phyloP scores from a whole-genome alignment of 2,888 invertebrate species.

The Volucella bombylans region DNA sequence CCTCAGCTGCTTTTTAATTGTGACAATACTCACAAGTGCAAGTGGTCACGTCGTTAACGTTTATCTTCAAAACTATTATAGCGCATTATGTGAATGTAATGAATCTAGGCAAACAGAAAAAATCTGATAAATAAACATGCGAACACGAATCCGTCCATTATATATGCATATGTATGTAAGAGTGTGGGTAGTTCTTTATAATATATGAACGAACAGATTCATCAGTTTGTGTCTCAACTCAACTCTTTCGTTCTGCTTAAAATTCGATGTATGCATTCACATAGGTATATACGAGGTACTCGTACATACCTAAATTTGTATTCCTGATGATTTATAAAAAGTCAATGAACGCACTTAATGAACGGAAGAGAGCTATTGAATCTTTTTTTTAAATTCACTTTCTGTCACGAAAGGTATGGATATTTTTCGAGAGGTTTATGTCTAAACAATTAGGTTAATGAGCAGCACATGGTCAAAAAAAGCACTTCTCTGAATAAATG shows the following conservation, averaged over 20 bases:
- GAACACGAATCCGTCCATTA: neutral
- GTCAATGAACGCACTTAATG: no score
- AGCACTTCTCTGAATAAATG: slow-evolving; percentile 7
- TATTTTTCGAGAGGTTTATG: slow-evolving; percentile 25
- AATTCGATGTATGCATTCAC: neutral
- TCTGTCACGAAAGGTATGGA: slow-evolving; percentile 38
- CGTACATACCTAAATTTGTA: no score
- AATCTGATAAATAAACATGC: neutral
- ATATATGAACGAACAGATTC: slow-evolving; percentile 7
- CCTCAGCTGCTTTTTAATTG: slow-evolving; percentile 4
- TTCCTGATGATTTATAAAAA: no score
- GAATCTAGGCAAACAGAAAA: neutral
- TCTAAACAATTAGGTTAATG: slow-evolving; percentile 45
- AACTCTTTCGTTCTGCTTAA: slow-evolving; percentile 22
- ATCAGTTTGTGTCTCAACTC: slow-evolving; percentile 17
- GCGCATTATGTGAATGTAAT: slow-evolving; percentile 7
- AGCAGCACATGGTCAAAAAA: slow-evolving; percentile 30
- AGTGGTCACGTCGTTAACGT: slow-evolving; percentile 27
- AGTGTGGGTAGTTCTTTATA: neutral
- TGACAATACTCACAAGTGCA: slow-evolving; percentile 59
- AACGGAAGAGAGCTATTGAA: slow-evolving; percentile 7
- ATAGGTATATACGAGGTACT: neutral
- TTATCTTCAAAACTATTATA: neutral
- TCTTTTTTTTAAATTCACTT: slow-evolving; percentile 42
- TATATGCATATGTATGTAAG: neutral